Conservation (phyloP, 2,888 invertebrate species). For the Idaea straminata region DNA sequence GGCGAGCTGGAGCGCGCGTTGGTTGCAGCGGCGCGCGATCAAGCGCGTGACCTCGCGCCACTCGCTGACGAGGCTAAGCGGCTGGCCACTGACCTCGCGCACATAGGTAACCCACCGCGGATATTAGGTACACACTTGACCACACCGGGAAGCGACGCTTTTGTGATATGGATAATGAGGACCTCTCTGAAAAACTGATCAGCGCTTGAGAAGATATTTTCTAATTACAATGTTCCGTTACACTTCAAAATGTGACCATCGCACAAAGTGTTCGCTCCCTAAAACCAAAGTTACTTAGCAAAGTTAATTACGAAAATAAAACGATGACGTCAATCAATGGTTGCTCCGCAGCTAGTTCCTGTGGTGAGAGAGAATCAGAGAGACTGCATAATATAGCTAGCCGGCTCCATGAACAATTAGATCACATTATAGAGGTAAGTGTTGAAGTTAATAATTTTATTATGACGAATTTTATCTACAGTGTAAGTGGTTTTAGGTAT, state of each 20-base stretch:
- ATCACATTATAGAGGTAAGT: slow-evolving; percentile 97
- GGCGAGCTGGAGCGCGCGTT: slow-evolving; percentile 90
- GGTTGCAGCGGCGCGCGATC: slow-evolving; percentile 81
- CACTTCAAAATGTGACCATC: slow-evolving; percentile 11
- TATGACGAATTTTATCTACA: slow-evolving; percentile 1
- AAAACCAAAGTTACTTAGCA: slow-evolving; percentile 10
- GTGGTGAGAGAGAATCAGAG: slow-evolving; percentile 86
- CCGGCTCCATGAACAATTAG: slow-evolving; percentile 97
- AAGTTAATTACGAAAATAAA: slow-evolving; percentile 7
- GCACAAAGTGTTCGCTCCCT: slow-evolving; percentile 22
- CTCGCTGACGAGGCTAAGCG: slow-evolving; percentile 71
- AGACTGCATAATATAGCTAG: slow-evolving; percentile 96
- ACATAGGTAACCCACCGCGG: slow-evolving; percentile 72
- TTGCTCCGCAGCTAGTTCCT: slow-evolving; percentile 68
- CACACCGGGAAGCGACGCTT: slow-evolving; percentile 41
- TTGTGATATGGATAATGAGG: slow-evolving; percentile 29
- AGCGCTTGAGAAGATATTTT: background rate
- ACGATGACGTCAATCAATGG: slow-evolving; percentile 10
- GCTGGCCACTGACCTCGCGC: slow-evolving; percentile 71
- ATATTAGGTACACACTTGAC: slow-evolving; percentile 58
- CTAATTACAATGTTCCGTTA: background rate
- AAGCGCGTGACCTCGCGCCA: slow-evolving; percentile 68
- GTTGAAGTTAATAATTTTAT: slow-evolving; percentile 9
- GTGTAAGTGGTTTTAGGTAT: slow-evolving; percentile 82
- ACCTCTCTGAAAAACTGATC: background rate